These are phyloP conservation scores for Cepphus grylle DNA, from an alignment of 2,113 vertebrate species.

Conservation along the genomic window DNA sequence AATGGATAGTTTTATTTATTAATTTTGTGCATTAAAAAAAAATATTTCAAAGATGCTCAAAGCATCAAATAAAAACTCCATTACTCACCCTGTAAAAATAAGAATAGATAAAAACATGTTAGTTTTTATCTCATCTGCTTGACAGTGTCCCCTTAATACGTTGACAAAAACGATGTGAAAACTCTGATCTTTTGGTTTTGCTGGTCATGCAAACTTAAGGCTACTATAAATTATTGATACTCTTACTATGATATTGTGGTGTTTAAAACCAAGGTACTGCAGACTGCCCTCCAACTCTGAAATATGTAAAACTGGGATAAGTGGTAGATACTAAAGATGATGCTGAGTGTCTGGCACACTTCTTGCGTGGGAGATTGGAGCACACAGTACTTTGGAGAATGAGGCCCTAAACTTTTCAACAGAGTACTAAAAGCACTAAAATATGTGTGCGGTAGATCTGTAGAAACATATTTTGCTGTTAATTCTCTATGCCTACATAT, in stretches of 20 bases:
- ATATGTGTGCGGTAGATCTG: background rate
- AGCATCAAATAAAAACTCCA: background rate
- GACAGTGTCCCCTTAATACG: conserved; percentile 61
- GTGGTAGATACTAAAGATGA: background rate
- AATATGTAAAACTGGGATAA: background rate
- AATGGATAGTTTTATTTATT: background rate
- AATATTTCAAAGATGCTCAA: background rate
- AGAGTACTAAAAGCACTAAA: background rate
- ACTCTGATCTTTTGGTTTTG: background rate
- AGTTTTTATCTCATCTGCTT: conserved; percentile 22
- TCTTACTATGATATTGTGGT: background rate
- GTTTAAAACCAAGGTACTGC: background rate
- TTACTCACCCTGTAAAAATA: background rate
- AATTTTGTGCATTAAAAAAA: background rate
- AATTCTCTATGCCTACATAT: background rate
- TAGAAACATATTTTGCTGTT: background rate
- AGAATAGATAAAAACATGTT: background rate
- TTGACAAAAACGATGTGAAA: background rate
- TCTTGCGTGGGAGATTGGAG: background rate
- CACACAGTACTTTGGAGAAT: background rate
- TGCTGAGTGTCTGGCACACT: background rate
- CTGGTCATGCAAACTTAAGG: background rate
- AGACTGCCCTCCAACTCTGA: background rate
- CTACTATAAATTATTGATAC: background rate
- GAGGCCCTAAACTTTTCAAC: background rate